phyloP scores from a whole-genome alignment of 2,113 vertebrate genomes.

The Catagonus wagneri region DNA sequence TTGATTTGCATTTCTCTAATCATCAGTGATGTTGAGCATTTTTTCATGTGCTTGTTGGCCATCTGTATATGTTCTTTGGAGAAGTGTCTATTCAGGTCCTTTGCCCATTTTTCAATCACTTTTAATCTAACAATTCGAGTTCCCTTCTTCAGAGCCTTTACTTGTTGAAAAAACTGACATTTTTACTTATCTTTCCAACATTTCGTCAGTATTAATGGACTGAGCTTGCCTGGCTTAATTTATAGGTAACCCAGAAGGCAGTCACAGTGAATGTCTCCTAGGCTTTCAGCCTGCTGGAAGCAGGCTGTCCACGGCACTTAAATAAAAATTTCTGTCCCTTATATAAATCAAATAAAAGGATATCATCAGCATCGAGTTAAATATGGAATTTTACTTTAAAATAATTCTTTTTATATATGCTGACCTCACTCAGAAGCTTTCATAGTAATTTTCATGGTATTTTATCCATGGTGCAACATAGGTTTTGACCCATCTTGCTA shows the following conservation, averaged over 20 bases:
- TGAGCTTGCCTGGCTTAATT: neutral
- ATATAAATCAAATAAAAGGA: neutral
- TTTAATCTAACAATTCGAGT: neutral
- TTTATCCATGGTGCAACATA: neutral
- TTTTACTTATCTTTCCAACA: neutral
- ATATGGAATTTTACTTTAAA: constrained; percentile 28
- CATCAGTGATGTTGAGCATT: too few species aligned
- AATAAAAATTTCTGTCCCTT: neutral
- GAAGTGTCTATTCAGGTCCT: too few species aligned
- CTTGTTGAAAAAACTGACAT: constrained; percentile 11
- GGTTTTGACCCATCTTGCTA: neutral
- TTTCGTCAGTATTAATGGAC: neutral
- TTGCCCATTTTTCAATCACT: too few species aligned
- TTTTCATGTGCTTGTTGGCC: too few species aligned
- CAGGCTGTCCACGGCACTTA: neutral
- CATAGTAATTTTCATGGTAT: neutral
- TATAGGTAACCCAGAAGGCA: neutral
- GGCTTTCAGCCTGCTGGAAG: neutral
- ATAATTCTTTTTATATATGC: neutral
- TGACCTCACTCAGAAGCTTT: constrained; percentile 7
- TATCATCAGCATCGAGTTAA: neutral
- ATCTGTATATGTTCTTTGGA: too few species aligned
- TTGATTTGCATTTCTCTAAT: too few species aligned
- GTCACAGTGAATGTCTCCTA: neutral
- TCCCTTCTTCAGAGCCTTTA: neutral